Percentiles rank a stretch among this genome's conserved stretches.
phyloP scores from a whole-genome alignment of 2,113 vertebrate species.

The Hiodon alosoides region DNA sequence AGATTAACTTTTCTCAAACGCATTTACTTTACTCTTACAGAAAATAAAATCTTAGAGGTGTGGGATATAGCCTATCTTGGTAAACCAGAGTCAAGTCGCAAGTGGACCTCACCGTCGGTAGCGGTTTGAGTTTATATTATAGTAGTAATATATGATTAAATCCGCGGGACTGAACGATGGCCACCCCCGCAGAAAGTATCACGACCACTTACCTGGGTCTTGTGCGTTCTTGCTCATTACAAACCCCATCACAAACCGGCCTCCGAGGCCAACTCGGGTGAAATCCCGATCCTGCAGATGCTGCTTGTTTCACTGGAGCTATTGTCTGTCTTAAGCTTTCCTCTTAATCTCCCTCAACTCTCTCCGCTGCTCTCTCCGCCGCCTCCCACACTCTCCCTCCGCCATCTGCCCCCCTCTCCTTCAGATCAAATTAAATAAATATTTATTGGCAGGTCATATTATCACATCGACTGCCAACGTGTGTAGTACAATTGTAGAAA shows the following conservation, averaged over 20 bases:
- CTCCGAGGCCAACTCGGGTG: not conserved
- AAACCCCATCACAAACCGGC: constrained; percentile 51
- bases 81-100: too few relatives aligned
- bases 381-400: too few relatives aligned
- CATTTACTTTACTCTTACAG: not conserved
- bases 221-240: constrained; percentile 47
- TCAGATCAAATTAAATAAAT: too few relatives aligned
- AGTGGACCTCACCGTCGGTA: too few relatives aligned
- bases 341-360: not conserved
- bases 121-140: constrained; percentile 14
- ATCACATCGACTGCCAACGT: too few relatives aligned
- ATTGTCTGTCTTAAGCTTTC: not conserved
- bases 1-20: constrained; percentile 13
- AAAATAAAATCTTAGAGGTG: not conserved
- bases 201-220: constrained; percentile 44
- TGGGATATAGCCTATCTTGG: too few relatives aligned
- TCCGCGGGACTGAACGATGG: not conserved
- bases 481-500: too few relatives aligned
- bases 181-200: not conserved
- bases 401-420: too few relatives aligned
- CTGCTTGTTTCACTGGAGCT: not conserved
- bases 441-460: too few relatives aligned
- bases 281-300: not conserved
- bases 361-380: not conserved
- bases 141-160: not conserved